A percentile compares a stretch with the other conserved stretches of the same genome.
Evolutionary conservation across 1,140 invertebrate genomes (phyloP).

Genomic region (Ceratoteleas bidentatus): DNA sequence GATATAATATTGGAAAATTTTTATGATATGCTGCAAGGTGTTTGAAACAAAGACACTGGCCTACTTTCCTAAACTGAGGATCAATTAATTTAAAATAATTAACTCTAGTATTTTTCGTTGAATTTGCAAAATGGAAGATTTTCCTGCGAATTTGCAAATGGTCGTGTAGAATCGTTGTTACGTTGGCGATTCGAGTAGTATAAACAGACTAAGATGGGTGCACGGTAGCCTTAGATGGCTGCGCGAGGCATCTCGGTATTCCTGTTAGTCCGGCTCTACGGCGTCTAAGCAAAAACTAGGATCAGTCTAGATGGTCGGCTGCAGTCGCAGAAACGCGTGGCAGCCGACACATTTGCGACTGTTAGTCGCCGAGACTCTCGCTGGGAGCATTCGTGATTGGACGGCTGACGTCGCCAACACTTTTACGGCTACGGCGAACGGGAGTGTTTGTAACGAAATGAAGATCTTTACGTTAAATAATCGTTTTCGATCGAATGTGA

Average conservation of each 20-base stretch:
- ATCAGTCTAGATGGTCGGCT: conserved; percentile 74
- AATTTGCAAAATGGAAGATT: background rate
- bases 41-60: no score
- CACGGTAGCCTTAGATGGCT: conserved; percentile 72
- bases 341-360: conserved; percentile 21
- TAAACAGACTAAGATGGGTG: conserved; percentile 69
- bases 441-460: no score
- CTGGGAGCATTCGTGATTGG: background rate
- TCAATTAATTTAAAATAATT: background rate
- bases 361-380: conserved; percentile 29
- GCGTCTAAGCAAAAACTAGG: conserved; percentile 76
- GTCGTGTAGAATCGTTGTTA: no score
- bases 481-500: no score
- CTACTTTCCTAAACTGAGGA: no score
- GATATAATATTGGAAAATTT: no score
- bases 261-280: conserved; percentile 59
- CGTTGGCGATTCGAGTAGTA: conserved; percentile 32
- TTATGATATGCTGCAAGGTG: no score
- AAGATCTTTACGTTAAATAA: no score
- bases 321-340: conserved; percentile 54
- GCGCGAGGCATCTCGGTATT: conserved; percentile 61
- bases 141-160: background rate
- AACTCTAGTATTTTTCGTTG: background rate
- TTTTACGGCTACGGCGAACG: no score
- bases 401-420: no score